Evolutionary conservation across 1,140 invertebrate genomes (phyloP).

Genomic region (Gonioctena quinquepunctata): DNA sequence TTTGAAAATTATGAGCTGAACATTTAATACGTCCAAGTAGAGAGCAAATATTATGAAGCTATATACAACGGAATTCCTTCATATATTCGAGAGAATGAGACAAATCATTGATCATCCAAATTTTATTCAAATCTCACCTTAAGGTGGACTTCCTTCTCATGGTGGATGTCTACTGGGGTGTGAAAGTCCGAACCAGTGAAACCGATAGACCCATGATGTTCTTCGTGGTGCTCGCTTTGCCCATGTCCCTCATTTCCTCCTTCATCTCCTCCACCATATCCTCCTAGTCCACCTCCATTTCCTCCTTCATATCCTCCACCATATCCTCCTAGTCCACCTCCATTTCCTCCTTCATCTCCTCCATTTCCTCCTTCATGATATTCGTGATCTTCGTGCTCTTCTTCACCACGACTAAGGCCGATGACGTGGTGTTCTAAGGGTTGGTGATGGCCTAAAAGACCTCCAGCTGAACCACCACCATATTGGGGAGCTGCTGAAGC

Average conservation of each 20-base stretch:
- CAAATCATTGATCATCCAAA: too few relatives aligned
- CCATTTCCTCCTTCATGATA: constrained; percentile 17
- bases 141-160: constrained; percentile 38
- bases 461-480: constrained; percentile 21
- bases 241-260: constrained; percentile 12
- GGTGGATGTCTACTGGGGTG: constrained; percentile 36
- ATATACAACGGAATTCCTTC: too few relatives aligned
- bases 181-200: constrained; percentile 33
- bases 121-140: too few relatives aligned
- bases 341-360: constrained; percentile 12
- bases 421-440: constrained; percentile 21
- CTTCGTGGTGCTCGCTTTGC: constrained; percentile 11
- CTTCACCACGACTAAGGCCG: constrained; percentile 31
- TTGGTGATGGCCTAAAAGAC: constrained; percentile 17
- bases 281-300: constrained; percentile 6
- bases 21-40: too few relatives aligned
- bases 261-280: constrained; percentile 17
- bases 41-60: too few relatives aligned
- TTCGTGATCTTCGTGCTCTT: constrained; percentile 23
- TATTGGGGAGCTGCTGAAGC: constrained; percentile 19
- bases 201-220: constrained; percentile 13
- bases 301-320: constrained; percentile 16
- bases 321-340: not conserved
- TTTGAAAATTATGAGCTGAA: too few relatives aligned
- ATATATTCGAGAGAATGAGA: too few relatives aligned